Evolutionary conservation across 2,113 vertebrate species (phyloP).

Genomic region (Gorsachius goisagi): DNA sequence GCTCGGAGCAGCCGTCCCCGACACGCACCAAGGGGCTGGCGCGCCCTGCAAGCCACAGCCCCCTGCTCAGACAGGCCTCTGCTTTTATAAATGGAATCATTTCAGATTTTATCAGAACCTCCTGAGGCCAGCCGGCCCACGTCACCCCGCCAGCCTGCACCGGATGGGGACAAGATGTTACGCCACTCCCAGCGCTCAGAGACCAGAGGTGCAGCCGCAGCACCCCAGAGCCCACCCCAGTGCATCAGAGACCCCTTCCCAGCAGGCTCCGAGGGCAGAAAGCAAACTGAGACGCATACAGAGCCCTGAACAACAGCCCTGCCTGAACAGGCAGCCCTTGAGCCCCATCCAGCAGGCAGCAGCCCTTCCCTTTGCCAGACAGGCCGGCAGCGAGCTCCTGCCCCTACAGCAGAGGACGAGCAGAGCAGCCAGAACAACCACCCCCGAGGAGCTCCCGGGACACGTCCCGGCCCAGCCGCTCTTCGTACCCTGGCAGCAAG

Average conservation of each 20-base stretch:
- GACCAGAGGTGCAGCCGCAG: not conserved
- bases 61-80: not conserved
- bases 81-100: not conserved
- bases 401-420: not conserved
- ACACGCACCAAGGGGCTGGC: not conserved
- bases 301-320: not conserved
- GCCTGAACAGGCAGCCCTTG: not conserved
- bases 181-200: not conserved
- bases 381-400: not conserved
- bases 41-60: not conserved
- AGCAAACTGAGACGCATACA: not conserved
- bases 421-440: not conserved
- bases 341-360: not conserved
- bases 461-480: not conserved
- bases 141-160: not conserved
- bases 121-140: not conserved
- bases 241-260: not conserved
- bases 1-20: not conserved
- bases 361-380: not conserved
- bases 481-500: not conserved
- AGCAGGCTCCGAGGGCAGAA: not conserved
- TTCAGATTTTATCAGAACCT: not conserved
- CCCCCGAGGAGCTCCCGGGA: rapidly evolving
- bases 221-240: no score
- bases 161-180: rapidly evolving